Percentiles rank a stretch among this genome's conserved stretches.
Conservation (phyloP, 2,797 vertebrate species). For the Myotis planiceps region DNA sequence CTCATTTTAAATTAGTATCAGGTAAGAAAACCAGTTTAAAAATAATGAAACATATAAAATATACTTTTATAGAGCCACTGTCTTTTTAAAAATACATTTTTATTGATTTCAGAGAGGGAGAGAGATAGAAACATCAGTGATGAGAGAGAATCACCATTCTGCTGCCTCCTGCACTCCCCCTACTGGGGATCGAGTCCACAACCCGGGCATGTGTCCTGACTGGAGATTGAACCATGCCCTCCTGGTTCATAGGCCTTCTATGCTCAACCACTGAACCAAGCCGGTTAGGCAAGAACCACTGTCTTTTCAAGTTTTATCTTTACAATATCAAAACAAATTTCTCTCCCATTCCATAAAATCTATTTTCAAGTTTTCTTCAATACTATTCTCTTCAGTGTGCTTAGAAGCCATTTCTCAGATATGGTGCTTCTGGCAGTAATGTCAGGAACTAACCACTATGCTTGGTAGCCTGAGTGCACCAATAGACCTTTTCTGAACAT, state of each 20-base stretch:
- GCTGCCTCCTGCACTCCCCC: no score
- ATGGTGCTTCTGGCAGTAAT: background rate
- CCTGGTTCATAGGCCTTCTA: no score
- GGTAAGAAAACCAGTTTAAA: background rate
- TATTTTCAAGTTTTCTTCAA: background rate
- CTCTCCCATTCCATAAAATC: background rate
- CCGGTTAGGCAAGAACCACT: background rate
- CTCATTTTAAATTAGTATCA: background rate
- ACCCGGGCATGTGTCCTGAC: no score
- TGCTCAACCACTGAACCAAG: no score
- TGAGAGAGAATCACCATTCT: no score
- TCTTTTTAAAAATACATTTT: background rate
- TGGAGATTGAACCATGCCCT: no score
- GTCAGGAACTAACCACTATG: background rate
- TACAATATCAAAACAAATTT: background rate
- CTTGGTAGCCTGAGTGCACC: background rate
- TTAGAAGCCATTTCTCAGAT: background rate
- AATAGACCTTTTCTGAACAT: constrained; percentile 42
- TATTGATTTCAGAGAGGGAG: no score
- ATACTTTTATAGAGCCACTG: background rate
- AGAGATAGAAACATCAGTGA: no score
- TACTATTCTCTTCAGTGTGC: background rate
- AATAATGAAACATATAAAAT: background rate
- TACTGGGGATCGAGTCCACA: no score
- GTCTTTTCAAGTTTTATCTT: background rate